Conservation (phyloP, 2,113 vertebrate genomes). For the Romanogobio albipinnatus region DNA sequence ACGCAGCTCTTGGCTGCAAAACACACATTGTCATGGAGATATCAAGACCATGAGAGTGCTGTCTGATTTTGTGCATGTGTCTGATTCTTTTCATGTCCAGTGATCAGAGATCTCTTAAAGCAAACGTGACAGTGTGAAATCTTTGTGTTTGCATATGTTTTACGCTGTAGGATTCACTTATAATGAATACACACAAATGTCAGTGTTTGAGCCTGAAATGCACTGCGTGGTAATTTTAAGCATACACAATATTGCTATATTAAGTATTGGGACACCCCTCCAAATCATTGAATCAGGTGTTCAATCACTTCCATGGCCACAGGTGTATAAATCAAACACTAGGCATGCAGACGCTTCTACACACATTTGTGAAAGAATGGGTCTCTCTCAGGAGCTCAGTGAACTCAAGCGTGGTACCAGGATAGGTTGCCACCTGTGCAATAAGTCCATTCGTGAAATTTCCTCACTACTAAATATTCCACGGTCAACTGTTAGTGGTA, state of each 20-base stretch:
- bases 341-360: too few relatives aligned
- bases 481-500: too few relatives aligned
- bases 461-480: too few relatives aligned
- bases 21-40: conserved; percentile 42
- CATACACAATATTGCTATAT: neutral
- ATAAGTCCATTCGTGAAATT: too few relatives aligned
- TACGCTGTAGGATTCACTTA: neutral
- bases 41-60: conserved; percentile 7
- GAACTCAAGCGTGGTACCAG: too few relatives aligned
- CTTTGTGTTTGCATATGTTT: neutral
- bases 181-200: neutral
- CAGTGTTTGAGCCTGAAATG: neutral
- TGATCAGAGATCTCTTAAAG: conserved; percentile 25
- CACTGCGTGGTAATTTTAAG: neutral
- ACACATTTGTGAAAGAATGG: too few relatives aligned
- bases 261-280: too few relatives aligned
- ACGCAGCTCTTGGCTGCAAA: conserved; percentile 41
- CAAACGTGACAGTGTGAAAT: neutral
- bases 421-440: too few relatives aligned
- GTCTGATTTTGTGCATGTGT: neutral
- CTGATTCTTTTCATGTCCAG: neutral
- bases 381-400: too few relatives aligned
- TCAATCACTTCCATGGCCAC: too few relatives aligned
- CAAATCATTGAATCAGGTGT: too few relatives aligned
- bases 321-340: too few relatives aligned